phyloP scores from a whole-genome alignment of 2,888 invertebrate genomes.

The Agrotis puta region DNA sequence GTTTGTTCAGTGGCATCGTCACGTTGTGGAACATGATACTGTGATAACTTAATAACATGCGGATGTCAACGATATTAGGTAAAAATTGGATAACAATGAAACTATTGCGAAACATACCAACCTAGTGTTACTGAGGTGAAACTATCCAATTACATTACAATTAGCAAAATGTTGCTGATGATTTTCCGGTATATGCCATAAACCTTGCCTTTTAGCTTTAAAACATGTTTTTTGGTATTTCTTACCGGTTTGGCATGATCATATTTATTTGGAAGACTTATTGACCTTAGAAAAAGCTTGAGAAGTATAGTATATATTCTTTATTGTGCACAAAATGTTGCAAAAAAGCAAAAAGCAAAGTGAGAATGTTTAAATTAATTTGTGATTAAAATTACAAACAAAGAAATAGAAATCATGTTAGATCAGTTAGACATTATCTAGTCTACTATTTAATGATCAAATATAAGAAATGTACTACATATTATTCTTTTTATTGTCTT shows the following conservation, averaged over 20 bases:
- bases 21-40: constrained; percentile 37
- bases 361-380: too few relatives aligned
- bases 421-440: background rate
- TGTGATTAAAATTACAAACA: too few relatives aligned
- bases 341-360: too few relatives aligned
- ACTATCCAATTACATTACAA: background rate
- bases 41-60: constrained; percentile 60
- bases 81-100: constrained; percentile 14
- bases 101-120: constrained; percentile 14
- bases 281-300: too few relatives aligned
- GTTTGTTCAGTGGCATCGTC: constrained; percentile 25
- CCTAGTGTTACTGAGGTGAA: background rate
- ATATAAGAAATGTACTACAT: too few relatives aligned
- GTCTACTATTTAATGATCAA: too few relatives aligned
- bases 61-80: constrained; percentile 23
- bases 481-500: background rate
- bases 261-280: background rate
- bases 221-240: background rate
- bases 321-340: too few relatives aligned
- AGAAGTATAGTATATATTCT: too few relatives aligned
- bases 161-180: background rate
- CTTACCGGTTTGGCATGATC: background rate
- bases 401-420: constrained; percentile 10
- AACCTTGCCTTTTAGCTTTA: background rate
- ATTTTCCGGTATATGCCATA: background rate